Evolutionary conservation across 2,113 vertebrate genomes (phyloP).

Genomic region (Bothrops jararaca): DNA sequence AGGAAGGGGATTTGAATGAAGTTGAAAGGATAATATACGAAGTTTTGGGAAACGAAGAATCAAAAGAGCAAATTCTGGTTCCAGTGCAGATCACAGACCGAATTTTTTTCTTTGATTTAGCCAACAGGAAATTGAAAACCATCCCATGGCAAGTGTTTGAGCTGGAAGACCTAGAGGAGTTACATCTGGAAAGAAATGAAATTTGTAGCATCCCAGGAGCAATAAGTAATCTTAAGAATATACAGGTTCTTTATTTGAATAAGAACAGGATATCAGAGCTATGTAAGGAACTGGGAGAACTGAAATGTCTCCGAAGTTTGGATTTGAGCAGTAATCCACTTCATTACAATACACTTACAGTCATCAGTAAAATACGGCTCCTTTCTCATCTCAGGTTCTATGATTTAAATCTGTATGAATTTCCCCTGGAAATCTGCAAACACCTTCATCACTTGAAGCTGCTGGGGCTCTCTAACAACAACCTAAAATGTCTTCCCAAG

Average conservation of each 20-base stretch:
- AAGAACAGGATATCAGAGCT: slow-evolving; percentile 55
- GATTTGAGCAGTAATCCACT: slow-evolving; percentile 68
- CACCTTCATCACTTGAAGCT: slow-evolving; percentile 57
- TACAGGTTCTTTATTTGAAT: slow-evolving; percentile 65
- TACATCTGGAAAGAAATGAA: slow-evolving; percentile 66
- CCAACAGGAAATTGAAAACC: slow-evolving; percentile 36
- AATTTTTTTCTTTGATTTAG: slow-evolving; percentile 62
- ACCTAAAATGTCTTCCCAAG: slow-evolving; percentile 52
- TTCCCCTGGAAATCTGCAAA: slow-evolving; percentile 62
- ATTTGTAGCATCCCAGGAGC: slow-evolving; percentile 53
- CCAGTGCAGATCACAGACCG: slow-evolving; percentile 1
- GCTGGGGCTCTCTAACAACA: slow-evolving; percentile 63
- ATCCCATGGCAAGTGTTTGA: slow-evolving; percentile 50
- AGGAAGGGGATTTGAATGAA: not conserved
- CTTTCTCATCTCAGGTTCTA: slow-evolving; percentile 65
- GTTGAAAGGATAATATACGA: not conserved
- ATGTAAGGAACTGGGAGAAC: slow-evolving; percentile 43
- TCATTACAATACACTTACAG: not conserved
- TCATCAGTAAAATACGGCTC: slow-evolving; percentile 38
- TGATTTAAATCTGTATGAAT: slow-evolving; percentile 21
- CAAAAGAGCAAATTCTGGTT: not conserved
- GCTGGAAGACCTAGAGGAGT: slow-evolving; percentile 66
- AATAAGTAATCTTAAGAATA: slow-evolving; percentile 46
- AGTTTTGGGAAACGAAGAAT: not conserved
- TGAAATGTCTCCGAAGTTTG: slow-evolving; percentile 57